Conservation (phyloP, 2,113 vertebrate species). For the Mastomys natalensis region DNA sequence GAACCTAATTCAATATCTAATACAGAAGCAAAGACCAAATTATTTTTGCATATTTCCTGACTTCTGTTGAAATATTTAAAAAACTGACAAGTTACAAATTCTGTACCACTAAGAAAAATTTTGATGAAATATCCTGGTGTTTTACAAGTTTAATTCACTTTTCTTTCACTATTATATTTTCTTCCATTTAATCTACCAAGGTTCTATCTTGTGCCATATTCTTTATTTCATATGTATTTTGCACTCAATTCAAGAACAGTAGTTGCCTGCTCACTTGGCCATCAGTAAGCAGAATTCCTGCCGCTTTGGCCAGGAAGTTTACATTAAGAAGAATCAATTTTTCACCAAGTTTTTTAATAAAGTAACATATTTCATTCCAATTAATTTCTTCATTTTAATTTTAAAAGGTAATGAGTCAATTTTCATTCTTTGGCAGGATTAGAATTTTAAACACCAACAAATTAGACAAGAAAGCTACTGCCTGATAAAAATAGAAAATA, state of each 20-base stretch:
- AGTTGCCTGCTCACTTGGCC: constrained; percentile 12
- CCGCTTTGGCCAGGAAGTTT: neutral
- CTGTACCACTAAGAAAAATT: neutral
- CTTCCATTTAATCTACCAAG: constrained; percentile 4
- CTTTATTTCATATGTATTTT: constrained; percentile 16
- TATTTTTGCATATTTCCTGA: neutral
- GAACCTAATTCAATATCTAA: neutral
- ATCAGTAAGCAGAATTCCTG: constrained; percentile 15
- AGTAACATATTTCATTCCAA: constrained; percentile 35
- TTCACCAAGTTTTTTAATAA: constrained; percentile 30
- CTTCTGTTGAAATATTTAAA: neutral
- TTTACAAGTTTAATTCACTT: neutral
- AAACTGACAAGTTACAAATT: neutral
- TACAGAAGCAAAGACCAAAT: neutral
- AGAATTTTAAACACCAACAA: constrained; percentile 60
- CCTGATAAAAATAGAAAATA: constrained; percentile 11
- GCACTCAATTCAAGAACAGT: constrained; percentile 16
- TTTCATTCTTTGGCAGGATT: constrained; percentile 40
- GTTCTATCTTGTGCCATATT: neutral
- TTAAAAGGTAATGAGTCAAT: constrained; percentile 60
- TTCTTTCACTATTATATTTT: neutral
- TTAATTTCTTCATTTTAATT: constrained; percentile 62
- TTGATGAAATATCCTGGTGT: neutral
- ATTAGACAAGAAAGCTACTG: neutral
- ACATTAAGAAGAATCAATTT: neutral